Conservation (phyloP, 1,140 invertebrate genomes). For the Rhagoletis zephyria region DNA sequence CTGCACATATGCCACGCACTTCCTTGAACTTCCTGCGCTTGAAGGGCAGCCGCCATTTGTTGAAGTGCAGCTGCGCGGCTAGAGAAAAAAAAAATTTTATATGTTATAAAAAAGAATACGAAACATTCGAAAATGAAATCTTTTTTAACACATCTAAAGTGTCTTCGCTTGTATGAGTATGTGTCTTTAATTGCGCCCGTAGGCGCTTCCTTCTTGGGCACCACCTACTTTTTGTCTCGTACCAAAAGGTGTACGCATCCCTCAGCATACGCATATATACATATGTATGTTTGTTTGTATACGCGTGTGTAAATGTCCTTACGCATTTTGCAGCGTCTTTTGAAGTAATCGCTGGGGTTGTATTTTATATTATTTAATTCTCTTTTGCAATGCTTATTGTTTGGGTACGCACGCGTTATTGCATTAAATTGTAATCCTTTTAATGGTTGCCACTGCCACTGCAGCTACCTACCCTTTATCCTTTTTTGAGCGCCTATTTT, state of each 20-base stretch:
- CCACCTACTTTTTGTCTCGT: slow-evolving; percentile 58
- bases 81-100: slow-evolving; percentile 15
- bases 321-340: slow-evolving; percentile 32
- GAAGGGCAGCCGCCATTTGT: slow-evolving; percentile 34
- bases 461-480: slow-evolving; percentile 29
- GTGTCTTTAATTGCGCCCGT: slow-evolving; percentile 52
- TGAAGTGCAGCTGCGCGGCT: slow-evolving; percentile 39
- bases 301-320: neutral
- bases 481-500: neutral
- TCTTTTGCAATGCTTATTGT: slow-evolving; percentile 12
- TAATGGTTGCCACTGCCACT: slow-evolving; percentile 61
- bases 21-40: slow-evolving; percentile 47
- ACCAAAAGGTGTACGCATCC: slow-evolving; percentile 39
- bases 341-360: slow-evolving; percentile 21
- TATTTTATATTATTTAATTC: too few species aligned
- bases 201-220: slow-evolving; percentile 56
- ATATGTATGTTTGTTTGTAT: neutral
- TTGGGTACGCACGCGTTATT: slow-evolving; percentile 62
- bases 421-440: slow-evolving; percentile 63
- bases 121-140: neutral
- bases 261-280: neutral
- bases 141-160: slow-evolving; percentile 10
- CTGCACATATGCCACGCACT: neutral
- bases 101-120: neutral
- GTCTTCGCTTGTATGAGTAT: neutral